Percentiles rank a stretch among this genome's conserved stretches.
Conservation (phyloP, 92 coral and sea anemone genomes). For the Meandrina meandrites region DNA sequence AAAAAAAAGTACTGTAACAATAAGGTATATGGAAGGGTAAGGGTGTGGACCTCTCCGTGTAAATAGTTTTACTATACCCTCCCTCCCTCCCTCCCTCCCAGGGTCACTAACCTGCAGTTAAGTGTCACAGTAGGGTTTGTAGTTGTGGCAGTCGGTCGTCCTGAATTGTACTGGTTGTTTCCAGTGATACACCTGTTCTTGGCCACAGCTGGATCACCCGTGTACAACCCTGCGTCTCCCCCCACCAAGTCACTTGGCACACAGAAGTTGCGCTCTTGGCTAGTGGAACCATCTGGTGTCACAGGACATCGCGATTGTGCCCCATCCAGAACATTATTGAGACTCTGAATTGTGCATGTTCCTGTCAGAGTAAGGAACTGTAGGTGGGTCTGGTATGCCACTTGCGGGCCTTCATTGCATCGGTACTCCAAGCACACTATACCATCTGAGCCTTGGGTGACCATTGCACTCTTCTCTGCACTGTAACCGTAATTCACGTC, state of each 20-base stretch:
- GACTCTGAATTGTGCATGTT: slow-evolving; percentile 1
- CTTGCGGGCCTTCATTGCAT: slow-evolving; percentile 6
- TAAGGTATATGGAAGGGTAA: too few species aligned
- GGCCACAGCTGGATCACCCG: not conserved
- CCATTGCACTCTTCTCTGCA: slow-evolving; percentile 14
- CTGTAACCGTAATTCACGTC: slow-evolving; percentile 13
- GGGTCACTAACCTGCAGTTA: not conserved
- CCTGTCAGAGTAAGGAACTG: slow-evolving; percentile 17
- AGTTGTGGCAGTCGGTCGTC: not conserved
- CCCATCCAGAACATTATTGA: not conserved
- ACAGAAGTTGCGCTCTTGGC: slow-evolving; percentile 12
- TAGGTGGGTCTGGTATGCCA: slow-evolving; percentile 20
- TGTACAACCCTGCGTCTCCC: slow-evolving; percentile 18
- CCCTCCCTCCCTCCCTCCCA: too few species aligned
- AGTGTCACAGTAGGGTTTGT: slow-evolving; percentile 7
- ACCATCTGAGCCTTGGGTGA: not conserved
- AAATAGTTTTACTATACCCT: too few species aligned
- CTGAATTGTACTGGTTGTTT: slow-evolving; percentile 4
- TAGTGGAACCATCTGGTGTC: not conserved
- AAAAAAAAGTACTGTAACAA: too few species aligned
- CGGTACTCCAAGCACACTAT: slow-evolving; percentile 33
- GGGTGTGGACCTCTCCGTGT: too few species aligned
- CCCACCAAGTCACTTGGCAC: slow-evolving; percentile 7
- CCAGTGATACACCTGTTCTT: slow-evolving; percentile 21
- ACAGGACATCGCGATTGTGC: not conserved